These are phyloP conservation scores for Yoshiicerus persimilis DNA, from an alignment of 1,140 invertebrate species.

Conservation along the genomic window DNA sequence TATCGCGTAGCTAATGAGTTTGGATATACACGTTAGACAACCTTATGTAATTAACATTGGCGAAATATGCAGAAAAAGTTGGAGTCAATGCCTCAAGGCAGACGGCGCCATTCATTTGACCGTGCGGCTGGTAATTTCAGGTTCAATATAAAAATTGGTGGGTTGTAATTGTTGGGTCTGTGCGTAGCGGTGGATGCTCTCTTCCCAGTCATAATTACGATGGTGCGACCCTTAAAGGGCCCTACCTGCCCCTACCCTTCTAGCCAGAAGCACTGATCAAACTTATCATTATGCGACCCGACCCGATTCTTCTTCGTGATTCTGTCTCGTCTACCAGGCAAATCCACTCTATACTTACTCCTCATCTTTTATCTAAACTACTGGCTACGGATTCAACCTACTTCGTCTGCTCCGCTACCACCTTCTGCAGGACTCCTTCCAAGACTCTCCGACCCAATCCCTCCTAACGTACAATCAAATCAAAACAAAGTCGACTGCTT, in stretches of 20 bases:
- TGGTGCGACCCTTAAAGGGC: slow-evolving; percentile 18
- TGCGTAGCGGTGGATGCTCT: slow-evolving; percentile 31
- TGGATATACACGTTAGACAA: slow-evolving; percentile 45
- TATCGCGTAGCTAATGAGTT: slow-evolving; percentile 47
- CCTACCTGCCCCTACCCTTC: slow-evolving; percentile 23
- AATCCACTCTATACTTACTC: background rate
- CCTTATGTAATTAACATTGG: slow-evolving; percentile 48
- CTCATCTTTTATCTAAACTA: background rate
- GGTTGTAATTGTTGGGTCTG: slow-evolving; percentile 50
- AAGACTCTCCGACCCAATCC: background rate
- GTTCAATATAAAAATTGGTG: slow-evolving; percentile 51
- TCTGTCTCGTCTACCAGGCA: background rate
- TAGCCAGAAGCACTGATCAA: slow-evolving; percentile 46
- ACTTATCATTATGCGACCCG: slow-evolving; percentile 40
- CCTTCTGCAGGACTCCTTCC: background rate
- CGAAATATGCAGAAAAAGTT: slow-evolving; percentile 47
- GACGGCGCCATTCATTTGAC: slow-evolving; percentile 50
- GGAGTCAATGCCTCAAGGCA: slow-evolving; percentile 43
- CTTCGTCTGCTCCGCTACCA: too few species aligned
- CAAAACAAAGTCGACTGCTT: background rate
- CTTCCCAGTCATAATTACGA: slow-evolving; percentile 27
- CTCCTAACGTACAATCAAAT: background rate
- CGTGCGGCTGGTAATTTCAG: slow-evolving; percentile 50
- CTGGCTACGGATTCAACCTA: too few species aligned
- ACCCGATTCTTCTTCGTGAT: slow-evolving; percentile 24